Percentiles rank a stretch among this genome's conserved stretches.
phyloP scores from a whole-genome alignment of 2,113 vertebrate genomes.

The Bungarus multicinctus region DNA sequence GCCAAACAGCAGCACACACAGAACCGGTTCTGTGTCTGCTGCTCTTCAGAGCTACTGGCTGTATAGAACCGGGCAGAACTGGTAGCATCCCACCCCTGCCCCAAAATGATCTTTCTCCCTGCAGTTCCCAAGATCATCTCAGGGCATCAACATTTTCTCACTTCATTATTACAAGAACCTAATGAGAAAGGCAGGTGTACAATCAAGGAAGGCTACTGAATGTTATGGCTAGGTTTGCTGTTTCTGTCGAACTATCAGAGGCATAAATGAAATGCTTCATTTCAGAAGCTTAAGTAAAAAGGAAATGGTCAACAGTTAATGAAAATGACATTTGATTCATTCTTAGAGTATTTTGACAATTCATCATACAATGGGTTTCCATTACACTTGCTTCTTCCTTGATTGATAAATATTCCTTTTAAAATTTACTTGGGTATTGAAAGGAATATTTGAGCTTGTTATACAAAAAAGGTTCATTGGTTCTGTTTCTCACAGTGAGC shows the following conservation, averaged over 20 bases:
- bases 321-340: conserved; percentile 62
- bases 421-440: conserved; percentile 68
- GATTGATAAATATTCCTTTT: conserved; percentile 73
- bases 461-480: conserved; percentile 69
- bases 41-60: too few relatives aligned
- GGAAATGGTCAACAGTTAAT: conserved; percentile 40
- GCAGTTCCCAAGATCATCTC: not conserved
- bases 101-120: not conserved
- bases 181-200: too few relatives aligned
- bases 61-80: too few relatives aligned
- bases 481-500: conserved; percentile 59
- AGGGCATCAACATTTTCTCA: not conserved
- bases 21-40: too few relatives aligned
- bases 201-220: not conserved
- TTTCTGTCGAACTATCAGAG: not conserved
- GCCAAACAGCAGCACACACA: too few relatives aligned
- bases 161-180: not conserved
- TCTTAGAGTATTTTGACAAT: conserved; percentile 69
- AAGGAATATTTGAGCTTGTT: conserved; percentile 68
- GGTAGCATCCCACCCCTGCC: too few relatives aligned
- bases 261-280: not conserved
- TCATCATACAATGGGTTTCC: conserved; percentile 61
- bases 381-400: conserved; percentile 63
- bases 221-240: not conserved
- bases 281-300: not conserved